Evolutionary conservation across 2,113 vertebrate genomes (phyloP).

Genomic region (Rafetus swinhoei): DNA sequence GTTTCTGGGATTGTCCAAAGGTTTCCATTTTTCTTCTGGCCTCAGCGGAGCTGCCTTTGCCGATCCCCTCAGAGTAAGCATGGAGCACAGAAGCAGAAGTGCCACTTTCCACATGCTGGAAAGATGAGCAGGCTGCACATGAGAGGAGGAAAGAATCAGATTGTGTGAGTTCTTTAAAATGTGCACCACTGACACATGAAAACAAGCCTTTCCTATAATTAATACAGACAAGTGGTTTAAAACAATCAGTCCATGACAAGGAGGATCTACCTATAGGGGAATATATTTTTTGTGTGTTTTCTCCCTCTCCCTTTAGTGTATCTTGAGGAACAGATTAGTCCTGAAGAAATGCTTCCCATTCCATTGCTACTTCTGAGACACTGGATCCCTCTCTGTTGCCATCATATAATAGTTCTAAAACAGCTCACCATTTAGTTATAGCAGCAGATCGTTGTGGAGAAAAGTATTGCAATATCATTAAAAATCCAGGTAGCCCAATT

Average conservation of each 20-base stretch:
- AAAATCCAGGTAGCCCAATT: neutral
- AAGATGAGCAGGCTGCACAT: neutral
- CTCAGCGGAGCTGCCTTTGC: constrained; percentile 46
- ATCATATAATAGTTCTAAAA: neutral
- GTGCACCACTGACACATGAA: neutral
- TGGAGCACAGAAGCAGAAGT: constrained; percentile 51
- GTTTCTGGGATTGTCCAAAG: constrained; percentile 78
- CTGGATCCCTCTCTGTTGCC: neutral
- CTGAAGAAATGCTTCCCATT: neutral
- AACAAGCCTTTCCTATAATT: neutral
- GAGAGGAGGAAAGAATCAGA: neutral
- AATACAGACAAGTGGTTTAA: neutral
- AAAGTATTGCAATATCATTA: neutral
- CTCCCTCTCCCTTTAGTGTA: neutral
- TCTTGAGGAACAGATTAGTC: neutral
- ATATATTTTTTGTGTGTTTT: neutral
- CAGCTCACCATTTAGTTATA: neutral
- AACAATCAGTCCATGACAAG: neutral
- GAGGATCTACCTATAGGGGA: neutral
- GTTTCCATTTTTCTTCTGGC: constrained; percentile 75
- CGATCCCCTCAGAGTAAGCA: constrained; percentile 33
- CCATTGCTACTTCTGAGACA: neutral
- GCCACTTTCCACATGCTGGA: constrained; percentile 56
- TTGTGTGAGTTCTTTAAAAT: neutral
- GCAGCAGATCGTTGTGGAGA: neutral